phyloP scores from a whole-genome alignment of 2,888 invertebrate genomes.

The Diabrotica balteata region DNA sequence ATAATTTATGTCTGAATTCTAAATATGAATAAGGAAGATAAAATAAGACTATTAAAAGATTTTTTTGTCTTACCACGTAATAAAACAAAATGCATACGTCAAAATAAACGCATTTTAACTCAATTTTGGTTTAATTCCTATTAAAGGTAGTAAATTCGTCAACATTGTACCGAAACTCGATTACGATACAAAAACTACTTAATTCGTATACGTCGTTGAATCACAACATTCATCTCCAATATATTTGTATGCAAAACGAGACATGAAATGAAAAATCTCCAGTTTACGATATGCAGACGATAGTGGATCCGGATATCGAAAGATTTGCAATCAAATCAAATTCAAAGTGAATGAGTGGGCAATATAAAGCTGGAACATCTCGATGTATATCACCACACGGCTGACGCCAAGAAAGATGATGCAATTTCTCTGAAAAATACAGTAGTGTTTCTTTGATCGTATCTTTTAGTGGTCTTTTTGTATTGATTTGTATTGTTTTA shows the following conservation, averaged over 20 bases:
- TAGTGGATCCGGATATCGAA: slow-evolving; percentile 27
- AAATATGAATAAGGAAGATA: too few species aligned
- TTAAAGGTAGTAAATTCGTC: background rate
- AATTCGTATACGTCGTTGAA: background rate
- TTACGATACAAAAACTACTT: background rate
- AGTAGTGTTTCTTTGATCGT: slow-evolving; percentile 50
- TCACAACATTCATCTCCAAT: background rate
- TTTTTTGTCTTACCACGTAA: too few species aligned
- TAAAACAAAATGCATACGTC: too few species aligned
- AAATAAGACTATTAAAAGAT: too few species aligned
- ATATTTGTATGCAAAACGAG: background rate
- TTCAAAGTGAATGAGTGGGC: slow-evolving; percentile 55
- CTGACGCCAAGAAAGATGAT: slow-evolving; percentile 54
- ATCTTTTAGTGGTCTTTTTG: slow-evolving; percentile 44
- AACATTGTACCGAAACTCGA: background rate
- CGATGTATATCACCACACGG: slow-evolving; percentile 50
- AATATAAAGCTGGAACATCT: slow-evolving; percentile 50
- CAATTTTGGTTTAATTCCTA: too few species aligned
- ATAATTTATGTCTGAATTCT: too few species aligned
- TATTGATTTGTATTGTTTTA: slow-evolving; percentile 34
- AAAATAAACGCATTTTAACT: too few species aligned
- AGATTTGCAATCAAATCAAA: slow-evolving; percentile 55
- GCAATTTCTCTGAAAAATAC: slow-evolving; percentile 57
- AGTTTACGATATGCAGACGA: slow-evolving; percentile 34
- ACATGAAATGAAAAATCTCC: slow-evolving; percentile 20